These are phyloP conservation scores for Drosophila repleta DNA, from an alignment of 1,140 invertebrate genomes.

Conservation along the genomic window DNA sequence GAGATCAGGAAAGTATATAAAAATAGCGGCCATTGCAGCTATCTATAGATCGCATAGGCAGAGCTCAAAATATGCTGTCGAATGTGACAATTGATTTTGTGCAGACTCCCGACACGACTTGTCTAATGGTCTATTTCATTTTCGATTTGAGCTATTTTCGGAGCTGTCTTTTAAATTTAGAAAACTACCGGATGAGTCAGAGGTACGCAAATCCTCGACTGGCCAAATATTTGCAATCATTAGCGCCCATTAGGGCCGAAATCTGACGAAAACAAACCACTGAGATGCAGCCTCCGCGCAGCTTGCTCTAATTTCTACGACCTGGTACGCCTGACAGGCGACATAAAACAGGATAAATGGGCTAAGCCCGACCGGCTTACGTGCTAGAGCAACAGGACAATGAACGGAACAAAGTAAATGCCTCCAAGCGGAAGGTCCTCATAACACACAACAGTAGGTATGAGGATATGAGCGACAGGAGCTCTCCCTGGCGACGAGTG, in stretches of 20 bases:
- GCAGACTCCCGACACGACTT: constrained; percentile 47
- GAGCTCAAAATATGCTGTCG: constrained; percentile 74
- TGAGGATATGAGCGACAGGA: constrained; percentile 19
- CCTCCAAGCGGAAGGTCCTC: constrained; percentile 12
- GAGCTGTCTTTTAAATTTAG: constrained; percentile 58
- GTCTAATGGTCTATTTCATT: constrained; percentile 17
- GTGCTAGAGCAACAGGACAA: constrained; percentile 25
- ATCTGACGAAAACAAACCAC: constrained; percentile 44
- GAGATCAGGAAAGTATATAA: constrained; percentile 16
- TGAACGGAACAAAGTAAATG: constrained; percentile 22
- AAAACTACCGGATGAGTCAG: constrained; percentile 56
- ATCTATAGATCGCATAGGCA: constrained; percentile 47
- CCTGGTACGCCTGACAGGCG: constrained; percentile 52
- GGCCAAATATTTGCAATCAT: constrained; percentile 75
- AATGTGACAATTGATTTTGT: constrained; percentile 75
- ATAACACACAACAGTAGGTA: neutral
- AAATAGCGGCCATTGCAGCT: constrained; percentile 50
- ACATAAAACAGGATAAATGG: constrained; percentile 73
- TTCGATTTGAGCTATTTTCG: constrained; percentile 48
- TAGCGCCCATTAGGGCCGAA: constrained; percentile 62
- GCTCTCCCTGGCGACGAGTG: constrained; percentile 1
- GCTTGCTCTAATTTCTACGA: constrained; percentile 72
- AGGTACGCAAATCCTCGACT: constrained; percentile 50
- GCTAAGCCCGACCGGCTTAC: constrained; percentile 70
- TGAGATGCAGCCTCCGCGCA: constrained; percentile 32